phyloP scores from a whole-genome alignment of 2,888 invertebrate species.

The Conops quadrifasciatus region DNA sequence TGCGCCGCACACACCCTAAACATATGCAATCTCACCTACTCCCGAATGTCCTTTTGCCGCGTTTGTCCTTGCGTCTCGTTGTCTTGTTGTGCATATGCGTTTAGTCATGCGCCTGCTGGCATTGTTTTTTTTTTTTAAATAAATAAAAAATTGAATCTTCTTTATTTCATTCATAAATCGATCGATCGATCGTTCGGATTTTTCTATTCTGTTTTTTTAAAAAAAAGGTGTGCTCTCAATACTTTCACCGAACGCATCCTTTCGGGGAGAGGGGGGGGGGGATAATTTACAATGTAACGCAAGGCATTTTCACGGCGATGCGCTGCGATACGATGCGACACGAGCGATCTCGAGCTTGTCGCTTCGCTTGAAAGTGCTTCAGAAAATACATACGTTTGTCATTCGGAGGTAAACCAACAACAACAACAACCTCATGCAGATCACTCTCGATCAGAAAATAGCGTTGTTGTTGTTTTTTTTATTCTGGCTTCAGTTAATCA shows the following conservation, averaged over 20 bases:
- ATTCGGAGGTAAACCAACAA: background rate
- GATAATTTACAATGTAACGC: too few relatives aligned
- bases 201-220: background rate
- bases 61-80: background rate
- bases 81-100: background rate
- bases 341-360: too few relatives aligned
- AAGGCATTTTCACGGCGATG: too few relatives aligned
- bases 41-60: too few relatives aligned
- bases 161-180: background rate
- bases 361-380: background rate
- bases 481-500: background rate
- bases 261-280: background rate
- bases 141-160: background rate
- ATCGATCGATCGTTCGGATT: background rate
- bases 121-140: background rate
- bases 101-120: background rate
- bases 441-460: background rate
- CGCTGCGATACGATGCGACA: too few relatives aligned
- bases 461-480: background rate
- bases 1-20: slow-evolving; percentile 25
- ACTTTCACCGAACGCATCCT: background rate
- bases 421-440: too few relatives aligned
- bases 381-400: slow-evolving; percentile 15
- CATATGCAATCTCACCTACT: slow-evolving; percentile 1
- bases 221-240: background rate